Evolutionary conservation across 2,888 invertebrate genomes (phyloP).

Genomic region (Patella depressa): DNA sequence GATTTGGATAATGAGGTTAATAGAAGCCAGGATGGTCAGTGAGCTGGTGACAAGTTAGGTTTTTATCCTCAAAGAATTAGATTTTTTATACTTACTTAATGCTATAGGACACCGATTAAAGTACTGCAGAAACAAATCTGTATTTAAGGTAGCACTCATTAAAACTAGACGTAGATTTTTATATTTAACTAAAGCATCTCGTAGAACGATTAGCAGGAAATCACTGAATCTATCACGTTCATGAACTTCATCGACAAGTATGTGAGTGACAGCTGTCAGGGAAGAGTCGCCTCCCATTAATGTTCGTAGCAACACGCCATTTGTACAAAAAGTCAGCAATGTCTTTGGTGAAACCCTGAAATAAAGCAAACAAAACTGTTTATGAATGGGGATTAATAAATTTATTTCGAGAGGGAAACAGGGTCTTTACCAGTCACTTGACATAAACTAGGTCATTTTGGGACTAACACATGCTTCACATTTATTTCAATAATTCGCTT

Average conservation of each 20-base stretch:
- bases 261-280: slow-evolving; percentile 84
- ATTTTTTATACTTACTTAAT: slow-evolving; percentile 71
- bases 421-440: not conserved
- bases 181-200: slow-evolving; percentile 81
- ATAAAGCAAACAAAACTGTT: slow-evolving; percentile 23
- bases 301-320: slow-evolving; percentile 88
- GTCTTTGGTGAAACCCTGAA: slow-evolving; percentile 82
- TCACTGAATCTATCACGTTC: slow-evolving; percentile 94
- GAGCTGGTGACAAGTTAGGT: too few species aligned
- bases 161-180: slow-evolving; percentile 85
- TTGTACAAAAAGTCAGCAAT: slow-evolving; percentile 90
- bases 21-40: too few species aligned
- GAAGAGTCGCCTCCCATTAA: slow-evolving; percentile 85
- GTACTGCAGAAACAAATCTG: slow-evolving; percentile 85
- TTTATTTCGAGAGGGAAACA: too few species aligned
- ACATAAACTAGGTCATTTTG: too few species aligned
- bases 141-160: slow-evolving; percentile 96
- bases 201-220: slow-evolving; percentile 88
- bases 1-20: too few species aligned
- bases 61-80: too few species aligned
- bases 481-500: too few species aligned
- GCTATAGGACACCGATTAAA: slow-evolving; percentile 86
- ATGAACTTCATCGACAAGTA: slow-evolving; percentile 89
- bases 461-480: too few species aligned
- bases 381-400: not conserved